phyloP scores from a whole-genome alignment of 1,140 invertebrate genomes.

The Heterodera schachtii region DNA sequence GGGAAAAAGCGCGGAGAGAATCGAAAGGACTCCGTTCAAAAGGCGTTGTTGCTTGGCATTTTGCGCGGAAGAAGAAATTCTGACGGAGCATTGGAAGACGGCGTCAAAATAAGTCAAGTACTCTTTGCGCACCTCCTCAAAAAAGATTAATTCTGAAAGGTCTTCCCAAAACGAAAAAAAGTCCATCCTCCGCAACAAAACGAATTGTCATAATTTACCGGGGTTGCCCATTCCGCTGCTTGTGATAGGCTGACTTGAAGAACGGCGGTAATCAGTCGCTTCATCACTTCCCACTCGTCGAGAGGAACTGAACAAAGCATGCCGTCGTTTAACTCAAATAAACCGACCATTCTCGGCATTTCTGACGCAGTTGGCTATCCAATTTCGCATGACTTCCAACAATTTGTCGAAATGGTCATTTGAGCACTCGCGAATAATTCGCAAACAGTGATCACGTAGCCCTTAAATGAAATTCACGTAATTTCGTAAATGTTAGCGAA shows the following conservation, averaged over 20 bases:
- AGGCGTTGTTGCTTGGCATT: slow-evolving; percentile 9
- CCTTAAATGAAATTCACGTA: slow-evolving; percentile 25
- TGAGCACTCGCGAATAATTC: slow-evolving; percentile 43
- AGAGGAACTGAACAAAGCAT: slow-evolving; percentile 22
- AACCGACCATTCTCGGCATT: slow-evolving; percentile 26
- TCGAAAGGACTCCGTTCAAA: slow-evolving; percentile 51
- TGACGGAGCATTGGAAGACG: slow-evolving; percentile 32
- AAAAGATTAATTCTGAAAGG: slow-evolving; percentile 13
- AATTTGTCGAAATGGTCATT: slow-evolving; percentile 44
- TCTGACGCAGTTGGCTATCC: slow-evolving; percentile 44
- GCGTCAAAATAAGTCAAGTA: slow-evolving; percentile 47
- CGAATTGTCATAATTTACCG: slow-evolving; percentile 27
- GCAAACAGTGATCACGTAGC: slow-evolving; percentile 47
- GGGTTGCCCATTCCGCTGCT: slow-evolving; percentile 36
- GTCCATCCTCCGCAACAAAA: too few species aligned
- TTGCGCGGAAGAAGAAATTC: neutral
- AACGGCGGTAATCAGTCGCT: slow-evolving; percentile 53
- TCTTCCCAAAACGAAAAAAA: neutral
- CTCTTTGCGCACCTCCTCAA: slow-evolving; percentile 35
- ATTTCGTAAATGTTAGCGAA: too few species aligned
- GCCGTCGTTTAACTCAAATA: slow-evolving; percentile 6
- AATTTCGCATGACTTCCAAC: slow-evolving; percentile 40
- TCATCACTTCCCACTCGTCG: slow-evolving; percentile 57
- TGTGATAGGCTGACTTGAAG: slow-evolving; percentile 36
- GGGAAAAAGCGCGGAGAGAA: slow-evolving; percentile 54